Conservation (phyloP, 2,888 invertebrate species). For the Euplagia quadripunctaria region DNA sequence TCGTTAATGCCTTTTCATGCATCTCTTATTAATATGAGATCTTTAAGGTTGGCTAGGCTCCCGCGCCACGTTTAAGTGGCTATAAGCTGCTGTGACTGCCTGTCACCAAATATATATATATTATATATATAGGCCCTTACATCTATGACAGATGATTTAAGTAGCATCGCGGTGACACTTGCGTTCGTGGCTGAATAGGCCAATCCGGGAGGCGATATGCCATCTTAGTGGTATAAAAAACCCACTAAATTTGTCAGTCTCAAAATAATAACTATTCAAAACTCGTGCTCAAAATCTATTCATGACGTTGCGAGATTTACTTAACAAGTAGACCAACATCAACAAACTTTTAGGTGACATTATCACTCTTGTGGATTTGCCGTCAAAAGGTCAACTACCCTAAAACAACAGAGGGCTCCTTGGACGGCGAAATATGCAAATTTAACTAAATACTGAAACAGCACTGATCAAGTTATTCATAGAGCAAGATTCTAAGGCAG, state of each 20-base stretch:
- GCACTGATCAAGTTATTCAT: constrained; percentile 40
- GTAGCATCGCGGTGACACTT: too few relatives aligned
- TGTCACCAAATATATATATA: too few relatives aligned
- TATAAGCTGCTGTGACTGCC: too few relatives aligned
- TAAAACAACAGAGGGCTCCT: constrained; percentile 46
- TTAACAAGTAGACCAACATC: constrained; percentile 28
- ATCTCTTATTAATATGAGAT: neutral
- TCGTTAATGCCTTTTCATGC: neutral
- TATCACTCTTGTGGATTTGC: constrained; percentile 33
- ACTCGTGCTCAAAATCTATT: constrained; percentile 22
- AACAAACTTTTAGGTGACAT: constrained; percentile 30
- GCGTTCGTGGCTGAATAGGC: too few relatives aligned
- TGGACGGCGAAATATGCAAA: constrained; percentile 49
- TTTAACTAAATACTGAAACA: constrained; percentile 54
- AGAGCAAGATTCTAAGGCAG: constrained; percentile 30
- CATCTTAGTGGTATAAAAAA: neutral
- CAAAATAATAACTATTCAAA: neutral
- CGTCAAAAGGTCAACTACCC: constrained; percentile 56
- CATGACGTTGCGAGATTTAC: constrained; percentile 22
- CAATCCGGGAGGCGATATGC: too few relatives aligned
- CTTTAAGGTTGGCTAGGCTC: neutral
- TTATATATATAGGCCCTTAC: too few relatives aligned
- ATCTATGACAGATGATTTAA: too few relatives aligned
- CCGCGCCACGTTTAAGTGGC: too few relatives aligned
- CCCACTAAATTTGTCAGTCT: neutral